Evolutionary conservation across 1,140 invertebrate species (phyloP).

Genomic region (Drosophila ogumai): DNA sequence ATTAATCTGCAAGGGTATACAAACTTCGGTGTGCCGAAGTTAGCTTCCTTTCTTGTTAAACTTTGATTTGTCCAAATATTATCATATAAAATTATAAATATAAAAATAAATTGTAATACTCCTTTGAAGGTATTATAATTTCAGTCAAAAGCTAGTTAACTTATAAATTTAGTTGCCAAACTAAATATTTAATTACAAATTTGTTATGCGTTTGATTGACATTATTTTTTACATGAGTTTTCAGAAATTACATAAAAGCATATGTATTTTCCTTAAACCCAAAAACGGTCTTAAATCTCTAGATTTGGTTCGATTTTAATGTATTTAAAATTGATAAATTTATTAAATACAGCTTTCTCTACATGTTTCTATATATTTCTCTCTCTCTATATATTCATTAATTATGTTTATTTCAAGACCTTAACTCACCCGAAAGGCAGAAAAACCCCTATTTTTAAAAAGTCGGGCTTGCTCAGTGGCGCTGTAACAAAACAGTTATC

Average conservation of each 20-base stretch:
- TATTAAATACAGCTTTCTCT: background rate
- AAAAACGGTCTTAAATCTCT: background rate
- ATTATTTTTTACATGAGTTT: background rate
- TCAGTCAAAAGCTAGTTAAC: too few relatives aligned
- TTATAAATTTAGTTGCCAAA: background rate
- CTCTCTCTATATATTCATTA: rapidly evolving
- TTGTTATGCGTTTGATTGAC: background rate
- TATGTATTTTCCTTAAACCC: background rate
- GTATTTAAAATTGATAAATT: background rate
- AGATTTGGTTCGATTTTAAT: background rate
- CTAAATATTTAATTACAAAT: background rate
- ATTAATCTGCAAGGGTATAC: too few relatives aligned
- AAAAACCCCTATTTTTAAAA: conserved; percentile 25
- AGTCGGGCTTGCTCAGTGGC: conserved; percentile 8
- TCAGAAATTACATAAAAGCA: background rate
- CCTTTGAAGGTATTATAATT: too few relatives aligned
- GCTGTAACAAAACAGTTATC: background rate
- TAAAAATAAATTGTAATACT: too few relatives aligned
- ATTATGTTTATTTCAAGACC: background rate
- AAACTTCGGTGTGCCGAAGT: too few relatives aligned
- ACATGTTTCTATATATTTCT: background rate
- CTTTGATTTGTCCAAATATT: too few relatives aligned
- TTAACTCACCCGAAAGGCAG: background rate
- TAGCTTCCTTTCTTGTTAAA: too few relatives aligned
- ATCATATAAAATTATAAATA: too few relatives aligned